Conservation (phyloP, 2,888 invertebrate genomes). For the Aphrophora alni region DNA sequence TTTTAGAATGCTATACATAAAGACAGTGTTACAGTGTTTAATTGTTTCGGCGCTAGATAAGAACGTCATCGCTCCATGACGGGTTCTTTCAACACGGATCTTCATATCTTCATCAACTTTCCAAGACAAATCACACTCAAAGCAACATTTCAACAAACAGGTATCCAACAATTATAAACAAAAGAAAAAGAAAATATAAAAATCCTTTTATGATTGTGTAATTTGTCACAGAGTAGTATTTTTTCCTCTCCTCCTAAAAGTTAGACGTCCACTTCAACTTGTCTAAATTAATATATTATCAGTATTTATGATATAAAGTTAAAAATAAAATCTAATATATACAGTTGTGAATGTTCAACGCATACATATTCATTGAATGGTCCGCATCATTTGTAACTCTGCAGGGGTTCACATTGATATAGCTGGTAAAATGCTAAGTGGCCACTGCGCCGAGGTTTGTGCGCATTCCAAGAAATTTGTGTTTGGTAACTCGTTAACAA, state of each 20-base stretch:
- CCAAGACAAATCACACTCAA: too few relatives aligned
- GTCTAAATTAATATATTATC: conserved; percentile 6
- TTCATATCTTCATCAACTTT: too few relatives aligned
- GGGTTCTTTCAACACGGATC: too few relatives aligned
- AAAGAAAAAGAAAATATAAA: not conserved
- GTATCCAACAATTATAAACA: not conserved
- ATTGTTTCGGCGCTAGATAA: too few relatives aligned
- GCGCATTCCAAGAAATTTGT: conserved; percentile 5
- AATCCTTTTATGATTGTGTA: not conserved
- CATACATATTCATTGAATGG: not conserved
- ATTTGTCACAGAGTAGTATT: not conserved
- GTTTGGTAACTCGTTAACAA: conserved; percentile 6
- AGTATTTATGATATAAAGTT: not conserved
- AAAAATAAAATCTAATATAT: conserved; percentile 2
- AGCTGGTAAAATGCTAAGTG: conserved; percentile 6
- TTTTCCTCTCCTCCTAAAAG: not conserved
- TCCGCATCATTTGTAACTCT: not conserved
- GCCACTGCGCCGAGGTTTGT: not conserved
- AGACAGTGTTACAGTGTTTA: too few relatives aligned
- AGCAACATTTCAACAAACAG: not conserved
- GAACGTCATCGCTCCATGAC: too few relatives aligned
- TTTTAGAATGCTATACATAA: too few relatives aligned
- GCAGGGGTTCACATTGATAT: not conserved
- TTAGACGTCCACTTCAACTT: not conserved
- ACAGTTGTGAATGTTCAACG: not conserved